phyloP scores from a whole-genome alignment of 2,113 vertebrate species.

The Neogobius melanostomus region DNA sequence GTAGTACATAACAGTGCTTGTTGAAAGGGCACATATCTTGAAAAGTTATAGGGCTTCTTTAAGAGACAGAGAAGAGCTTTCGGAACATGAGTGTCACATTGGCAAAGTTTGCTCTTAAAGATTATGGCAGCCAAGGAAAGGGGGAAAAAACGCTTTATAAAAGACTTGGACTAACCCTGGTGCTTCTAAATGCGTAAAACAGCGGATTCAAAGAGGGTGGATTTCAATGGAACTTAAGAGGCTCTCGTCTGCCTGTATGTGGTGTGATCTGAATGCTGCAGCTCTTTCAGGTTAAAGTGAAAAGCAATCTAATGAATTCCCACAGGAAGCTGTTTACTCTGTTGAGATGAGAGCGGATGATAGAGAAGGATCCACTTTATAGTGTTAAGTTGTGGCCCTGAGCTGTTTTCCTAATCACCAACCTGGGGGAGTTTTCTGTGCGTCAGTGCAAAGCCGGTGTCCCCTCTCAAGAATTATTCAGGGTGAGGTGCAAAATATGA shows the following conservation, averaged over 20 bases:
- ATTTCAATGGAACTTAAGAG: slow-evolving; percentile 55
- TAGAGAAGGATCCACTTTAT: slow-evolving; percentile 60
- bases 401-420: slow-evolving; percentile 62
- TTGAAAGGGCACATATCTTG: slow-evolving; percentile 17
- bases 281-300: slow-evolving; percentile 62
- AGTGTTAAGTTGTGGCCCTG: slow-evolving; percentile 58
- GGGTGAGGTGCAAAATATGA: slow-evolving; percentile 55
- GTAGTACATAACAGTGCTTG: neutral
- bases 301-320: slow-evolving; percentile 68
- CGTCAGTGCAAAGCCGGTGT: slow-evolving; percentile 33
- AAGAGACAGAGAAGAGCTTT: slow-evolving; percentile 61
- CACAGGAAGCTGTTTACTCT: slow-evolving; percentile 65
- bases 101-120: slow-evolving; percentile 54
- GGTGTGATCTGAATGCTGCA: slow-evolving; percentile 58
- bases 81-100: slow-evolving; percentile 61
- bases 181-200: slow-evolving; percentile 41
- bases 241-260: slow-evolving; percentile 33
- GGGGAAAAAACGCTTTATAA: slow-evolving; percentile 33
- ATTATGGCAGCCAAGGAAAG: slow-evolving; percentile 37
- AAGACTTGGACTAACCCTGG: slow-evolving; percentile 36
- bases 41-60: slow-evolving; percentile 3
- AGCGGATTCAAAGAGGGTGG: slow-evolving; percentile 45
- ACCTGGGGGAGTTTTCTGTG: slow-evolving; percentile 39
- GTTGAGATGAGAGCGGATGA: slow-evolving; percentile 60
- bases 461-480: slow-evolving; percentile 46